Base-by-base conservation (phyloP, 2,797 vertebrate genomes). In the Anguilla marmorata region DNA sequence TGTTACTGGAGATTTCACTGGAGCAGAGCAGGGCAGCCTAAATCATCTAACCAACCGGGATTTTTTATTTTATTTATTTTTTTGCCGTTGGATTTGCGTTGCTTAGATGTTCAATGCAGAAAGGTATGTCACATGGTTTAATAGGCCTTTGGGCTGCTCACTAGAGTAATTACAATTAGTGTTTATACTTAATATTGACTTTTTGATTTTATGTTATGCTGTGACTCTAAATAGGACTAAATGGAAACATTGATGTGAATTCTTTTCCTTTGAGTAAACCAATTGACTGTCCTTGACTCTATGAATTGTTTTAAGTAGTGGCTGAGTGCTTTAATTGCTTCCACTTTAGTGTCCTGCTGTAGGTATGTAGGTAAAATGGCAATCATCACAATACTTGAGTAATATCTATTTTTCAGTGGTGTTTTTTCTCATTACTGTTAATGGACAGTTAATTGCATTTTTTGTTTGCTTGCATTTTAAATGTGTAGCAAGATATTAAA, bases 51-150 rank as follows among this genome's bases (percentile, higher is more conserved):
- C 37, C 84, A 89, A 91, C 88, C 91, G 88, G 93, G 92, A 94
- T 72, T 9, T 87, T 91, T 69, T 69, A 52, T 52, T 69, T 69
- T 69, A 14, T 69, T 69, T 27, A n/a, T 11, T 66, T 66, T 92
- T 2, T 93, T 92, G 88, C 30, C 80, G 87, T 87, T 41, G 89
- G 92, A 92, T 72, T 54, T 30, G 85, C 88, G 16, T 87, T 86
- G 89, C 89, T 50, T 82, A 86, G 90, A 95, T 96, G 94, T 95
- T 91, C 90, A 76, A 93, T 88, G 93, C 94, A 87, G 92, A 95
- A 90, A 95, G 95, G 94, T 95, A 95, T 27, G 94, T 93, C 88
- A 87, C 11, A 54, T 52, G 8, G 84, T 76, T 88, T 50, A 30
- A 83, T 88, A 30, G 16, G 33, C 19, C 30, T 76, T 45, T 19